Conservation (phyloP, 2,113 vertebrate species). For the Xenopus borealis region DNA sequence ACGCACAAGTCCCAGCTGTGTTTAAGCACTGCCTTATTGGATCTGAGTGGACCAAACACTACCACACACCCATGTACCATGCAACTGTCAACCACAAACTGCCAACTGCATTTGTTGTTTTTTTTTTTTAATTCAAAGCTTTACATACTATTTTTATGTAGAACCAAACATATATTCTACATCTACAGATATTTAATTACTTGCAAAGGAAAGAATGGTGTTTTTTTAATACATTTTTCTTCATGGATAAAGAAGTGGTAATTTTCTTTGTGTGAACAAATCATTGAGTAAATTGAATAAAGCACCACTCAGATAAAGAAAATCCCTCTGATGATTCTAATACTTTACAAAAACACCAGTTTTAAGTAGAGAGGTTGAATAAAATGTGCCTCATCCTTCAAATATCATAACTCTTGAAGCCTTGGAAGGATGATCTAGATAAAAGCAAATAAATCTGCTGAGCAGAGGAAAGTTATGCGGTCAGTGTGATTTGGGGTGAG, state of each 20-base stretch:
- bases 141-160: slow-evolving; percentile 22
- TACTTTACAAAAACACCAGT: too few relatives aligned
- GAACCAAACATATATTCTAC: background rate
- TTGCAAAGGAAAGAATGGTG: slow-evolving; percentile 7
- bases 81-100: slow-evolving; percentile 1
- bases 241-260: background rate
- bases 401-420: too few relatives aligned
- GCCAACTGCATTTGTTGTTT: slow-evolving; percentile 15
- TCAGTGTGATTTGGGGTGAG: too few relatives aligned
- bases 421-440: too few relatives aligned
- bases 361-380: too few relatives aligned
- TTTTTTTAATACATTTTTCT: background rate
- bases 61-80: background rate
- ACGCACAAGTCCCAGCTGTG: background rate
- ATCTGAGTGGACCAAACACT: slow-evolving; percentile 25
- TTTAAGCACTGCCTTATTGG: slow-evolving; percentile 29
- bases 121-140: slow-evolving; percentile 16
- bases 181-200: slow-evolving; percentile 16
- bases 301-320: slow-evolving; percentile 8
- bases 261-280: slow-evolving; percentile 27
- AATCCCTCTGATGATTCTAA: too few relatives aligned
- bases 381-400: too few relatives aligned
- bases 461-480: too few relatives aligned
- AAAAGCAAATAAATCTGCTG: too few relatives aligned
- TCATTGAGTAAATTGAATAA: slow-evolving; percentile 41